A percentile compares a stretch with the other conserved stretches of the same genome.
Conservation (phyloP, 53 echinoderm and acorn worm genomes). For the Antedon mediterranea region DNA sequence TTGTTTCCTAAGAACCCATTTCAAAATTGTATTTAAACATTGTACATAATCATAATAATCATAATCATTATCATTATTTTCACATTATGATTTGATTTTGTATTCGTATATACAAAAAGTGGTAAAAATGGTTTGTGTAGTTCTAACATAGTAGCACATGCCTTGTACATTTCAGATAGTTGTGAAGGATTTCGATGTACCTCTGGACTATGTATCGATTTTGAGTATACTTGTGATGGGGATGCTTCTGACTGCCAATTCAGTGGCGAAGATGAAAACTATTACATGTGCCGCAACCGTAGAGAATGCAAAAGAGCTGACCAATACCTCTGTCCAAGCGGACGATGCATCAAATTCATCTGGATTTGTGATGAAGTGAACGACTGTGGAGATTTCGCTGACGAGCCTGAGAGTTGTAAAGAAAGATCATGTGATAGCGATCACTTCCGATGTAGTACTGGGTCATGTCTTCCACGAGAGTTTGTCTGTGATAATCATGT, state of each 20-base stretch:
- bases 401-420: neutral
- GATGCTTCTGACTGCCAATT: conserved; percentile 11
- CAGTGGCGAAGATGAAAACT: conserved; percentile 13
- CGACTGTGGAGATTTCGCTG: conserved; percentile 9
- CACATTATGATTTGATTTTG: too few species aligned
- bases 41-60: too few species aligned
- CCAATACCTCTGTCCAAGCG: neutral
- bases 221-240: conserved; percentile 19
- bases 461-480: conserved; percentile 6
- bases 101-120: too few species aligned
- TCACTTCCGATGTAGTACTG: conserved; percentile 23
- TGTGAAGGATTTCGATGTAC: conserved; percentile 12
- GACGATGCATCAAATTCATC: conserved; percentile 8
- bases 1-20: too few species aligned
- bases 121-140: too few species aligned
- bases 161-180: neutral
- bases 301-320: neutral
- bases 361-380: conserved; percentile 15
- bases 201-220: conserved; percentile 7
- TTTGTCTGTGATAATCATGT: conserved; percentile 11
- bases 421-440: conserved; percentile 4
- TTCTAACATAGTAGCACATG: too few species aligned
- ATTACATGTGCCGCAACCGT: conserved; percentile 10
- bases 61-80: too few species aligned
- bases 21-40: too few species aligned